Base-by-base conservation (phyloP, 2,888 invertebrate genomes). In the Labia minor region DNA sequence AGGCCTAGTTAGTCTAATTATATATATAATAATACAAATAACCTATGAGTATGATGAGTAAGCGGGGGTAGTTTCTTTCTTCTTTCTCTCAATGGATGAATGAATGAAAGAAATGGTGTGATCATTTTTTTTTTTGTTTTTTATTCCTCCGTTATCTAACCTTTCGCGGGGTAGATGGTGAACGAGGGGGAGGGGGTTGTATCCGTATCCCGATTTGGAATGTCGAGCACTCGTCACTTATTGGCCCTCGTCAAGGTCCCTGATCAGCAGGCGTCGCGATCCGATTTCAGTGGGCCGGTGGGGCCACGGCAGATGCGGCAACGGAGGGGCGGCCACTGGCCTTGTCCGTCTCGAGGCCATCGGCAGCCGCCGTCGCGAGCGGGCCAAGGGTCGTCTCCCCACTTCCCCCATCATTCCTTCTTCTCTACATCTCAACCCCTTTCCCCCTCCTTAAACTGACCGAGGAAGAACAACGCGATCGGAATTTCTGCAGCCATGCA, bases 331-430 rank as follows among this genome's bases (percentile, higher is more conserved):
- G 1, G 19, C 18, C n/a, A 66, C 21, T 62, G 26, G 14, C 65
- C 65, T 65, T 61, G 16, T n/a, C 21, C 61, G 26, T 65, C 65
- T 18, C 62, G 20, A 20, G 20, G 61, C 61, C 49, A 61, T 26
- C 64, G 61, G 67, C 63, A 61, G 49, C 63, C 61, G 64, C 21
- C 67, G 64, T 64, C 64, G 63, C 64, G 49, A 14, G 49, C 49
- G 49, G 49, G 49, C 49, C 49, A 49, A 49, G 49, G 49, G 49
- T 49, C 49, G 49, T 14, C 49, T 49, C 14, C 49, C 14, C 3
- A 49, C n/a, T n/a, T n/a, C n/a, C n/a, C n/a, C n/a, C n/a, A n/a
- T n/a, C n/a, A n/a, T n/a, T n/a, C n/a, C n/a, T n/a, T n/a, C n/a
- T n/a, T n/a, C n/a, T n/a, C n/a, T n/a, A n/a, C n/a, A n/a, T n/a